These are phyloP conservation scores for Blastobasis lacticolella DNA, from an alignment of 2,888 invertebrate genomes.

Conservation along the genomic window DNA sequence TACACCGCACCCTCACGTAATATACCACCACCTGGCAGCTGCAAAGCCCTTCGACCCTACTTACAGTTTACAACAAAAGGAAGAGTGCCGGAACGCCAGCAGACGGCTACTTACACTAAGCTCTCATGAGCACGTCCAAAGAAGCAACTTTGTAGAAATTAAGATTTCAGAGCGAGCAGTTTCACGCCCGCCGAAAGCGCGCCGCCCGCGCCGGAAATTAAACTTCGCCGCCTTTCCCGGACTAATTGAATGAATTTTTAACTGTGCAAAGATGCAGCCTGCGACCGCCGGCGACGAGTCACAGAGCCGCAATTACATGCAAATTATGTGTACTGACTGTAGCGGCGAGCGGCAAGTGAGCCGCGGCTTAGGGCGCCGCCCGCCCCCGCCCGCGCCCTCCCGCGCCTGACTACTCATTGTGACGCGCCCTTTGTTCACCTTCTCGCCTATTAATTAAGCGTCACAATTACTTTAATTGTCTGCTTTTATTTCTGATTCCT, in stretches of 20 bases:
- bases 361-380: slow-evolving; percentile 29
- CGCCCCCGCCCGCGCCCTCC: slow-evolving; percentile 19
- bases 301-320: slow-evolving; percentile 68
- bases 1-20: slow-evolving; percentile 92
- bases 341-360: slow-evolving; percentile 43
- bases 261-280: slow-evolving; percentile 64
- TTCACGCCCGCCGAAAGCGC: slow-evolving; percentile 43
- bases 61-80: neutral
- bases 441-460: slow-evolving; percentile 36
- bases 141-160: slow-evolving; percentile 42
- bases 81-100: slow-evolving; percentile 2
- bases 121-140: slow-evolving; percentile 20
- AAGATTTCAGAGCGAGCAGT: slow-evolving; percentile 51
- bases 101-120: slow-evolving; percentile 10
- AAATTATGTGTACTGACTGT: slow-evolving; percentile 64
- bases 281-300: slow-evolving; percentile 41
- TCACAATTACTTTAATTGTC: slow-evolving; percentile 40
- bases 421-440: slow-evolving; percentile 33
- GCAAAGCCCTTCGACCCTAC: neutral
- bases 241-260: slow-evolving; percentile 71
- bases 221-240: slow-evolving; percentile 55
- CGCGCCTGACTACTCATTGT: slow-evolving; percentile 43
- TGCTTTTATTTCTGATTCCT: slow-evolving; percentile 2
- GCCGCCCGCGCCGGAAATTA: slow-evolving; percentile 53
- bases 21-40: slow-evolving; percentile 29